A percentile compares a stretch with the other conserved stretches of the same genome.
Evolutionary conservation across 2,797 vertebrate species (phyloP).

Genomic region (Intellagama lesueurii): DNA sequence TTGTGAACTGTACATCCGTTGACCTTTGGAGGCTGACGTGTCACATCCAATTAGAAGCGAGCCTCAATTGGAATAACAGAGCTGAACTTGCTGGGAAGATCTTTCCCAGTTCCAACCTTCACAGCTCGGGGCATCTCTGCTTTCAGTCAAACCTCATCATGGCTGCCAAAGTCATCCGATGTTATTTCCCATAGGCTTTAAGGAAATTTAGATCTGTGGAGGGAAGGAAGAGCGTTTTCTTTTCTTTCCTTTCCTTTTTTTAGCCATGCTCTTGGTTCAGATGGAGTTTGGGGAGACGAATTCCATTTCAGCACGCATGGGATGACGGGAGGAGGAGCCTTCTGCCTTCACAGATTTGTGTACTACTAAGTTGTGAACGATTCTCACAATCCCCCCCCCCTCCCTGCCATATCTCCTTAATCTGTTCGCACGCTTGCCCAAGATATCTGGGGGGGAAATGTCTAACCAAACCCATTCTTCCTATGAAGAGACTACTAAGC

Average conservation of each 20-base stretch:
- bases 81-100: accelerated
- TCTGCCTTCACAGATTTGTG: neutral
- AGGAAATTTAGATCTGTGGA: conserved; percentile 30
- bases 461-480: neutral
- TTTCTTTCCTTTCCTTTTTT: neutral
- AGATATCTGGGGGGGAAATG: neutral
- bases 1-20: neutral
- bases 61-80: neutral
- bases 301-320: neutral
- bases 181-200: conserved; percentile 34
- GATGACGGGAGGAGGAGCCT: neutral
- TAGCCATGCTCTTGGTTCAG: neutral
- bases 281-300: neutral
- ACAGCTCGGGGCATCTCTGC: conserved; percentile 21
- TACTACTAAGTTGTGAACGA: neutral
- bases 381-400: neutral
- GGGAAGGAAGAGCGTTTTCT: too few species aligned
- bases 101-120: conserved; percentile 7
- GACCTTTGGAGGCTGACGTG: neutral
- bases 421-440: neutral
- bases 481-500: neutral
- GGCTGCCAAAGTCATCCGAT: conserved; percentile 24
- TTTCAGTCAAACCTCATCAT: conserved; percentile 29
- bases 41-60: neutral
- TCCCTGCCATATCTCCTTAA: too few species aligned